Evolutionary conservation across 2,888 invertebrate species (phyloP).

Genomic region (Epinotia nisella): DNA sequence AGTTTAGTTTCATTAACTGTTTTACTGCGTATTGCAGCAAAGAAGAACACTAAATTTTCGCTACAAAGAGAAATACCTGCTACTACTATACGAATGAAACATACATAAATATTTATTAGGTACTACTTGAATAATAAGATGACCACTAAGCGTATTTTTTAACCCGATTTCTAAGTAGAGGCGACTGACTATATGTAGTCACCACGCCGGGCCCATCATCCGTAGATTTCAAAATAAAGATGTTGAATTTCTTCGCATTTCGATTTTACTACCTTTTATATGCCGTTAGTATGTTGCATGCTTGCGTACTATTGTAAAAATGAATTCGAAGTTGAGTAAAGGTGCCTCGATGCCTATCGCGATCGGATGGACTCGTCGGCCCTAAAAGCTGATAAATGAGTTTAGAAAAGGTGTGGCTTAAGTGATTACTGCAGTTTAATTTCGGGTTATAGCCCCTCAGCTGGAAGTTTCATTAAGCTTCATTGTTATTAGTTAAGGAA

Average conservation of each 20-base stretch:
- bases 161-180: too few species aligned
- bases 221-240: too few species aligned
- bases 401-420: conserved; percentile 71
- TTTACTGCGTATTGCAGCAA: neutral
- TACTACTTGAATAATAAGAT: too few species aligned
- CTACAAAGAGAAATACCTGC: neutral
- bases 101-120: too few species aligned
- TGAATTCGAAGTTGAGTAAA: neutral
- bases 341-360: conserved; percentile 53
- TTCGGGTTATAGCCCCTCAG: conserved; percentile 52
- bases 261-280: neutral
- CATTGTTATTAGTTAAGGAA: conserved; percentile 51
- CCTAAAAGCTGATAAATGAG: conserved; percentile 73
- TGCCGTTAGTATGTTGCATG: neutral
- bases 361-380: conserved; percentile 60
- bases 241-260: too few species aligned
- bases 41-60: neutral
- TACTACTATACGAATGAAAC: neutral
- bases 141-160: too few species aligned
- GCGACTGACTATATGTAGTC: too few species aligned
- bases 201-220: too few species aligned
- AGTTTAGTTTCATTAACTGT: conserved; percentile 46
- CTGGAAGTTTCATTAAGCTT: conserved; percentile 54
- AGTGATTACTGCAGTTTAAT: conserved; percentile 82
- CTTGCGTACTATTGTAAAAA: neutral